Conservation (phyloP, 2,113 vertebrate genomes). For the Aythya baeri region DNA sequence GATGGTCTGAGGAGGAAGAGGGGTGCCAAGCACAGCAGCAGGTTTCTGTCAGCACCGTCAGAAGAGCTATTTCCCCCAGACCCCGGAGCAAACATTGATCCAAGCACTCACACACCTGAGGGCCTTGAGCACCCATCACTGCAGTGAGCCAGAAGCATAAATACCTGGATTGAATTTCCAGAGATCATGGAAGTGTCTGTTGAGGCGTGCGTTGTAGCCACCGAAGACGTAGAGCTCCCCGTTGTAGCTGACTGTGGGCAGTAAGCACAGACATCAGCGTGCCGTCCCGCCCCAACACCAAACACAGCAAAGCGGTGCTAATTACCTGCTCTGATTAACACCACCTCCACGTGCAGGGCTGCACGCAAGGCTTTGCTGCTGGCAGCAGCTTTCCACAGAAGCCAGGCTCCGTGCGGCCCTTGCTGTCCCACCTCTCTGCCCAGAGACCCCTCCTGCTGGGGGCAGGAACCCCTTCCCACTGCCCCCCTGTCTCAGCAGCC, state of each 20-base stretch:
- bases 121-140: background rate
- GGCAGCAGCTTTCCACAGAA: background rate
- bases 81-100: background rate
- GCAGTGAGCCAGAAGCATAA: background rate
- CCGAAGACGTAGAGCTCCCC: conserved; percentile 97
- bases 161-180: conserved; percentile 99
- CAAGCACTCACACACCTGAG: background rate
- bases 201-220: conserved; percentile 94
- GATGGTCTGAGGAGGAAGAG: background rate
- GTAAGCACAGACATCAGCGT: background rate
- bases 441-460: background rate
- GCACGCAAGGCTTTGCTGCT: fast-evolving
- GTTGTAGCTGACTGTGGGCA: conserved; percentile 89
- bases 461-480: background rate
- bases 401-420: background rate
- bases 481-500: background rate
- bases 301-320: background rate
- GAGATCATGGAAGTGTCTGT: conserved; percentile 96
- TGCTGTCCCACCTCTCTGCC: background rate
- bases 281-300: background rate
- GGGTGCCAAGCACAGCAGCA: background rate
- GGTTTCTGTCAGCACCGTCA: background rate
- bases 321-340: background rate
- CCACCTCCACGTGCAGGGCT: background rate
- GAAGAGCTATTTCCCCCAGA: background rate